phyloP scores from a whole-genome alignment of 2,797 vertebrate genomes.

The Lindbergichthys nudifrons region DNA sequence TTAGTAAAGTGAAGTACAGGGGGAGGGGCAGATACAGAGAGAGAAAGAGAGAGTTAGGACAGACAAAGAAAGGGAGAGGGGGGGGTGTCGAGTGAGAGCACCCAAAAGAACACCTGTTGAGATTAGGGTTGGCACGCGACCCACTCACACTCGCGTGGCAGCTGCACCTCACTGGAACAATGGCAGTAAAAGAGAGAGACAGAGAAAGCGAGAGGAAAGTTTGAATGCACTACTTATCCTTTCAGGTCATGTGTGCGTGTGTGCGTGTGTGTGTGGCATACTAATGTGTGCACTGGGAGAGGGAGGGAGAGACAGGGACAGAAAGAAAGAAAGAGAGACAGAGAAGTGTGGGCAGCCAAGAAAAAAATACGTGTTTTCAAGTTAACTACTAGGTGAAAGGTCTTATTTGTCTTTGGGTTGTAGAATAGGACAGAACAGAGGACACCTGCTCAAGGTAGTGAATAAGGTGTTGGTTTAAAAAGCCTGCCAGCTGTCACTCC shows the following conservation, averaged over 20 bases:
- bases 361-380: conserved; percentile 59
- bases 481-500: conserved; percentile 62
- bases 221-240: conserved; percentile 82
- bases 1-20: conserved; percentile 26
- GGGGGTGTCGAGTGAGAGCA: conserved; percentile 31
- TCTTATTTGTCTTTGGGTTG: conserved; percentile 61
- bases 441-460: conserved; percentile 63
- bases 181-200: conserved; percentile 74
- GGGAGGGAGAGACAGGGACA: conserved; percentile 5
- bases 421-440: conserved; percentile 41
- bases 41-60: conserved; percentile 15
- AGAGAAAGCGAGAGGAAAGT: conserved; percentile 76
- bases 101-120: conserved; percentile 84
- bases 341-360: conserved; percentile 58
- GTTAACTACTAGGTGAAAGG: conserved; percentile 68
- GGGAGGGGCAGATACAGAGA: conserved; percentile 7
- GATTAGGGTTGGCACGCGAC: conserved; percentile 84
- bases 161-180: conserved; percentile 80
- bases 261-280: conserved; percentile 53
- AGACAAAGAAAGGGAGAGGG: background rate
- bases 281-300: conserved; percentile 57
- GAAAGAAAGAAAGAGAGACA: conserved; percentile 39
- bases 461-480: conserved; percentile 51
- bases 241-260: conserved; percentile 62
- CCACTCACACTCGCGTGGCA: conserved; percentile 82